Conservation (phyloP, 2,888 invertebrate genomes). For the Drosophila paramelanica region DNA sequence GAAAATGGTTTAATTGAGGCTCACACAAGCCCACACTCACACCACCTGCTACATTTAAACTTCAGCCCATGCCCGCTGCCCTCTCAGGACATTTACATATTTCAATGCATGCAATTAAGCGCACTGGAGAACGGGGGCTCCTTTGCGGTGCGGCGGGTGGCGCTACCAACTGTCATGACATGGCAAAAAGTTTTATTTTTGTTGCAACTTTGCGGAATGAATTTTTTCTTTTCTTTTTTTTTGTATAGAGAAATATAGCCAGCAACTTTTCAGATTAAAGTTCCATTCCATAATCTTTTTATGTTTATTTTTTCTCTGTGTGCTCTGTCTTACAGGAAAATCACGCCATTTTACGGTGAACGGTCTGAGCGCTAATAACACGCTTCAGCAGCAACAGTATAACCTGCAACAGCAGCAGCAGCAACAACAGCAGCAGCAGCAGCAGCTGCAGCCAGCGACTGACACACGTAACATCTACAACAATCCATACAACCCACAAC, state of each 20-base stretch:
- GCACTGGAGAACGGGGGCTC: conserved; percentile 13
- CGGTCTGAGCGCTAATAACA: conserved; percentile 85
- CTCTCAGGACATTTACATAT: conserved; percentile 74
- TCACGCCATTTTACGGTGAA: conserved; percentile 91
- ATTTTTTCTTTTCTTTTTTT: conserved; percentile 14
- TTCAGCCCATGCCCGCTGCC: conserved; percentile 11
- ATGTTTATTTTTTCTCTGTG: not conserved
- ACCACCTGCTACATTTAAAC: not conserved
- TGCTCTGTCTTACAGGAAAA: conserved; percentile 86
- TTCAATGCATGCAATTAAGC: conserved; percentile 81
- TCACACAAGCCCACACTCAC: conserved; percentile 29
- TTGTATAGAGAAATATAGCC: conserved; percentile 10
- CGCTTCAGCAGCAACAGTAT: conserved; percentile 85
- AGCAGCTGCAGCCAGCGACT: conserved; percentile 85
- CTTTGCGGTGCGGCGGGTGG: not conserved
- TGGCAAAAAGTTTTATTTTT: conserved; percentile 53
- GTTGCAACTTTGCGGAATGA: conserved; percentile 37
- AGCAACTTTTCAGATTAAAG: conserved; percentile 11
- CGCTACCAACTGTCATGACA: conserved; percentile 55
- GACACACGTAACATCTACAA: conserved; percentile 87
- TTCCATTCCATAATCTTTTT: conserved; percentile 3
- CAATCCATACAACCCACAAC: conserved; percentile 85
- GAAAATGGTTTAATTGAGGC: conserved; percentile 82
- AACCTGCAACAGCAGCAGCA: conserved; percentile 84
- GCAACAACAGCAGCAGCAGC: conserved; percentile 80